A percentile compares a stretch with the other conserved stretches of the same genome.
Conservation (phyloP, 2,113 vertebrate genomes). For the Ammodytes marinus region DNA sequence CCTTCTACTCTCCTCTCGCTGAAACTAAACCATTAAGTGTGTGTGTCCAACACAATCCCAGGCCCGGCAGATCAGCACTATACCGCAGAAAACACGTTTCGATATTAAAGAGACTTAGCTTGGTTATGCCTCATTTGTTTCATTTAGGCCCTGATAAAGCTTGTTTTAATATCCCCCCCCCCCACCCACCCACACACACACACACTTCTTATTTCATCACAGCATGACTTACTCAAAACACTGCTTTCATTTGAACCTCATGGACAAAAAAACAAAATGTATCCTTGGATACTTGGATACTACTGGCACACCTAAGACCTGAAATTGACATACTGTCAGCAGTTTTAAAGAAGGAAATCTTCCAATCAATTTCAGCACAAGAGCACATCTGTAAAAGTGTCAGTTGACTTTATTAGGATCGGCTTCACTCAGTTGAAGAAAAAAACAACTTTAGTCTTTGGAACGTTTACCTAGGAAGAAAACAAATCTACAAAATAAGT, state of each 20-base stretch:
- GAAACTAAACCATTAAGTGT: constrained; percentile 17
- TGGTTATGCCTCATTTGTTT: constrained; percentile 52
- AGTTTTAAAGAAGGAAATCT: not conserved
- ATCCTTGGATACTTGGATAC: not conserved
- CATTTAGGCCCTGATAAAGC: constrained; percentile 26
- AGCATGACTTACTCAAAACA: not conserved
- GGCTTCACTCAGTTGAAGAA: constrained; percentile 86
- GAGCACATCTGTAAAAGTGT: constrained; percentile 76
- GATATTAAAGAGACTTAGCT: constrained; percentile 42
- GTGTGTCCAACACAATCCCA: constrained; percentile 24
- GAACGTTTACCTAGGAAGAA: constrained; percentile 82
- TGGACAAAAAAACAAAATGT: not conserved
- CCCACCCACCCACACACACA: constrained; percentile 6
- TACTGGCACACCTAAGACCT: not conserved
- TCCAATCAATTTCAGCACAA: constrained; percentile 39
- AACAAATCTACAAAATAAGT: constrained; percentile 81
- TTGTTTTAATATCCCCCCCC: constrained; percentile 28
- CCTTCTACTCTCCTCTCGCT: constrained; percentile 33
- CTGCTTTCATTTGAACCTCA: constrained; percentile 35
- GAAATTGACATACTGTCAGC: not conserved
- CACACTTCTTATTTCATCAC: constrained; percentile 6
- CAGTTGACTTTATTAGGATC: constrained; percentile 83
- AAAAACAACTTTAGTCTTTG: constrained; percentile 85
- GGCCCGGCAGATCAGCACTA: constrained; percentile 30
- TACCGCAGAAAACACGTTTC: constrained; percentile 30